Evolutionary conservation across 2,888 invertebrate genomes (phyloP), one percentile per base, ranked within the genome.

Genomic region (Eretmocerus hayati): DNA sequence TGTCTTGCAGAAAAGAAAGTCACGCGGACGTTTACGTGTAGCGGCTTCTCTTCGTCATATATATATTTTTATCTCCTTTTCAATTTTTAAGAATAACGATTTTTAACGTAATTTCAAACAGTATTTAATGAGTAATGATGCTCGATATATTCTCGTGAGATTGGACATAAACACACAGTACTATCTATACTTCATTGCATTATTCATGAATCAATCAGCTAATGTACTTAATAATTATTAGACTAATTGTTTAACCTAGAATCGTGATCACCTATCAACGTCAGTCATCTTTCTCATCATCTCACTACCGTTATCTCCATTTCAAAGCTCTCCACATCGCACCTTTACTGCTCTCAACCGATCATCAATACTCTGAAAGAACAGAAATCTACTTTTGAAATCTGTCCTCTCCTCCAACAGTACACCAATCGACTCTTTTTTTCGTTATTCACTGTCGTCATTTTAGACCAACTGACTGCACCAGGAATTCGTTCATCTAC

Each of bases 91-190:
- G 42, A 52, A 53, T 52, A 53, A 50, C 50, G 52, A 52, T 52
- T 54, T 30, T 58, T 59, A 63, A 67, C 62, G 60, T 65, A 66
- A 63, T 62, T 67, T 66, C 62, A 67, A 67, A 67, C 65, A 67
- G 60, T 66, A 65, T 67, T 62, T 58, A 61, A 67, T 66, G 64
- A 65, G 64, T 67, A 67, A 69, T 69, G 69, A 69, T 69, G 66
- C 64, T 67, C 63, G 65, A 66, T 68, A 69, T 66, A 70, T 69
- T 69, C 67, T 65, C 67, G 67, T 69, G 69, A 70, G 64, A 66
- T 66, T 69, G 67, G 69, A 71, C 71, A 69, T 69, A 69, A 70
- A 71, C 69, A 71, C 71, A 71, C 69, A 69, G 65, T 69, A 71
- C 71, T 71, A 69, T 67, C 66, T 67, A 66, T 69, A 68, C 59